Conservation (phyloP, 2,888 invertebrate species). For the Agriotes lineatus region DNA sequence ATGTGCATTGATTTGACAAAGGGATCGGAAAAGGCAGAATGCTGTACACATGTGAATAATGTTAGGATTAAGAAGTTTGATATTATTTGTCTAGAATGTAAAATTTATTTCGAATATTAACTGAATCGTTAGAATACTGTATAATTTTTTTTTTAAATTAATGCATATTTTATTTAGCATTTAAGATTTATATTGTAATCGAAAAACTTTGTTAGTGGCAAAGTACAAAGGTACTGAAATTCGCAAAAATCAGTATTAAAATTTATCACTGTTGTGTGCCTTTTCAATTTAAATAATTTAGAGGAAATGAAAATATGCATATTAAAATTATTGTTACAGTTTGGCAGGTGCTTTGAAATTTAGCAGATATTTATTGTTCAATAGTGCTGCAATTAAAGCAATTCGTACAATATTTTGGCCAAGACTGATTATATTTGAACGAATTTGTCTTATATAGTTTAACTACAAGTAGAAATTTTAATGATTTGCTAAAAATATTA, state of each 20-base stretch:
- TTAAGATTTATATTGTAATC: background rate
- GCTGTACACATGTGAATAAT: no score
- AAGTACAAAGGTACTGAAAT: constrained; percentile 2
- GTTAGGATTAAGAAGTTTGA: no score
- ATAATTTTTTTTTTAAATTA: background rate
- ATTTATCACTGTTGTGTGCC: background rate
- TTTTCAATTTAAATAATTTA: background rate
- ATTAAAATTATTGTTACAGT: no score
- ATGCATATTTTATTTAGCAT: background rate
- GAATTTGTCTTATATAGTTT: background rate
- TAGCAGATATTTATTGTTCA: background rate
- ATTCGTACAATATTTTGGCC: no score
- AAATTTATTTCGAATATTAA: background rate
- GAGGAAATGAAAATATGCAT: background rate
- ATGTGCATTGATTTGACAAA: no score
- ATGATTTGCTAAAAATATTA: background rate
- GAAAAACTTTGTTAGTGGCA: background rate
- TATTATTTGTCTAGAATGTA: background rate
- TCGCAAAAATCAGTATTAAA: constrained; percentile 1
- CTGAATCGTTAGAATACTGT: background rate
- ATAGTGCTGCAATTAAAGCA: background rate
- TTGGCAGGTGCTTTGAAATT: background rate
- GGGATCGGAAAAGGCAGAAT: no score
- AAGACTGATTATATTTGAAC: constrained; percentile 5
- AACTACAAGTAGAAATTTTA: background rate